Percentiles rank a stretch among this genome's conserved stretches.
Conservation (phyloP, 2,113 vertebrate genomes). For the Amblyopsis rosae region DNA sequence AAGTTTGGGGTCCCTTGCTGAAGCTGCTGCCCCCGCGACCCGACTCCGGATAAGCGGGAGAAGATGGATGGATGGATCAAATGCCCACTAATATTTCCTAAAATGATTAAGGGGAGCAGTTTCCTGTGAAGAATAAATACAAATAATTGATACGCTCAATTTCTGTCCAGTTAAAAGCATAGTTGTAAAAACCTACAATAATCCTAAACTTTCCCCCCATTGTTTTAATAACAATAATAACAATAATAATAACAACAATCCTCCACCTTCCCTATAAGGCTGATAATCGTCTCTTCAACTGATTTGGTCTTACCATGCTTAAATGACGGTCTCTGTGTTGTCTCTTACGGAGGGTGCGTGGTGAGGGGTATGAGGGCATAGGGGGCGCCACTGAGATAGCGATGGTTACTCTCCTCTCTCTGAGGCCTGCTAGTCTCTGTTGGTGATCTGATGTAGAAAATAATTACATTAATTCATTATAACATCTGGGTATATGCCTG, state of each 20-base stretch:
- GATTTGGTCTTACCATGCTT: constrained; percentile 77
- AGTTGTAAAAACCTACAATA: too few species aligned
- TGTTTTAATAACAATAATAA: too few species aligned
- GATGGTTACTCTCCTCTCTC: constrained; percentile 79
- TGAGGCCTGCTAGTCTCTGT: constrained; percentile 79
- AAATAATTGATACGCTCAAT: too few species aligned
- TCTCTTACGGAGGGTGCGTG: constrained; percentile 70
- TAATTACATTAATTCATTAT: background rate
- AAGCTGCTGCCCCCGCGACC: too few species aligned
- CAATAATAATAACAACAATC: too few species aligned
- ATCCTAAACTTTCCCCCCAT: too few species aligned
- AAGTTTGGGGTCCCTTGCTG: too few species aligned
- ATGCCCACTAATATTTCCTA: background rate
- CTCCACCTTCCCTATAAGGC: too few species aligned
- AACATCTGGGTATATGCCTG: background rate
- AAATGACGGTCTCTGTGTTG: constrained; percentile 74
- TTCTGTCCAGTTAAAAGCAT: too few species aligned
- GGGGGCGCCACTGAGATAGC: constrained; percentile 80
- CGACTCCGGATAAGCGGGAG: too few species aligned
- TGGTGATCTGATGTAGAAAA: constrained; percentile 70
- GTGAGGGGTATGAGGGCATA: constrained; percentile 80
- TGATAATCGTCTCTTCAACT: too few species aligned
- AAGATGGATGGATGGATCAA: too few species aligned
- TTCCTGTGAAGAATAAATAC: background rate
- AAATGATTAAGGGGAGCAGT: background rate